phyloP scores from a whole-genome alignment of 2,888 invertebrate genomes.

The Neoitamus cyanurus region DNA sequence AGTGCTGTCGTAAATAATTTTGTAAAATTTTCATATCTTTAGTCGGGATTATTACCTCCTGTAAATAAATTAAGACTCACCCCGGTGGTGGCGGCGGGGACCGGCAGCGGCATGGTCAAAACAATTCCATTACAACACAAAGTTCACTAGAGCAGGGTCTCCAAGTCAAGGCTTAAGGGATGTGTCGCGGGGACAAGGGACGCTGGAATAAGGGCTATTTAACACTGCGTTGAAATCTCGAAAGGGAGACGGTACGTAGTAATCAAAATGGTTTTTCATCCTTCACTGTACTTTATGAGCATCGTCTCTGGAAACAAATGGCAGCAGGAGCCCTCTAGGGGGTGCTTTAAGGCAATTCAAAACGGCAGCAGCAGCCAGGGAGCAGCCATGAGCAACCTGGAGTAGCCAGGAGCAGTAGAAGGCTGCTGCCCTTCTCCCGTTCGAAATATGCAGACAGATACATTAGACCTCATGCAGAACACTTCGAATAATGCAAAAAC shows the following conservation, averaged over 20 bases:
- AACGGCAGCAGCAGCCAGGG: neutral
- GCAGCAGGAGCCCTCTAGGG: neutral
- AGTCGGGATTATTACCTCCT: neutral
- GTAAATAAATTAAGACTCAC: slow-evolving; percentile 20
- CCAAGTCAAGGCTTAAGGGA: neutral
- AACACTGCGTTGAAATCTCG: neutral
- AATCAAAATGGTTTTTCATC: slow-evolving; percentile 26
- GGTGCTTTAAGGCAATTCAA: slow-evolving; percentile 34
- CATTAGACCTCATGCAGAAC: slow-evolving; percentile 17
- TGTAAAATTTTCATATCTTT: slow-evolving; percentile 38
- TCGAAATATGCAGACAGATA: slow-evolving; percentile 35
- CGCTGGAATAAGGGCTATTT: neutral
- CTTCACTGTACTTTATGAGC: slow-evolving; percentile 14
- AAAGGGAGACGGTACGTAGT: slow-evolving; percentile 5
- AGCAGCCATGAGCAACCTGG: neutral
- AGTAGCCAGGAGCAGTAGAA: neutral
- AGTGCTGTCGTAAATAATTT: slow-evolving; percentile 24
- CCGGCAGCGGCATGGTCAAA: neutral
- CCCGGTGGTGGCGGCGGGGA: neutral
- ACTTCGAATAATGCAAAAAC: slow-evolving; percentile 38
- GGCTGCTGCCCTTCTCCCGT: neutral
- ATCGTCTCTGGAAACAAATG: slow-evolving; percentile 25
- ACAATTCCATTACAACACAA: neutral
- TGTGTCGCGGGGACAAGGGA: neutral
- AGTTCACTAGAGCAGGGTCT: neutral